phyloP scores from a whole-genome alignment of 1,140 invertebrate species.

The Mercenaria mercenaria region DNA sequence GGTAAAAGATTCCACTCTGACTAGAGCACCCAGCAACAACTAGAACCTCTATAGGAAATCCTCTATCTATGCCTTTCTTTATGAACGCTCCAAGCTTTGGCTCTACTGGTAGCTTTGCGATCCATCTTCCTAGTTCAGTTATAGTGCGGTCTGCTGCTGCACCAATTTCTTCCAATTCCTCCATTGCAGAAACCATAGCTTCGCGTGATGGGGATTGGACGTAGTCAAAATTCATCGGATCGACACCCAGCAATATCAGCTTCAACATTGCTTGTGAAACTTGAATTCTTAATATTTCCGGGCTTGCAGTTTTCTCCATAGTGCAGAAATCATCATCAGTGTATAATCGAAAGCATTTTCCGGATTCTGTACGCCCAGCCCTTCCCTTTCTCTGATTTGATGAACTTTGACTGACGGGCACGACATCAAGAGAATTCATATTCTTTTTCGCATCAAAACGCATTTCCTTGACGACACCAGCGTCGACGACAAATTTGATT shows the following conservation, averaged over 20 bases:
- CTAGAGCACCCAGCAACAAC: constrained; percentile 75
- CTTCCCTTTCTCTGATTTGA: constrained; percentile 83
- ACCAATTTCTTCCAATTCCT: constrained; percentile 74
- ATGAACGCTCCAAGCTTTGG: constrained; percentile 76
- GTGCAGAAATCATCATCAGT: constrained; percentile 72
- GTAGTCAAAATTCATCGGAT: constrained; percentile 80
- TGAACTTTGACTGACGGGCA: constrained; percentile 78
- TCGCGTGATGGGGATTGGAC: constrained; percentile 76
- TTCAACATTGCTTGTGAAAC: constrained; percentile 80
- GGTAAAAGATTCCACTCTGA: constrained; percentile 75
- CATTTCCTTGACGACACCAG: constrained; percentile 83
- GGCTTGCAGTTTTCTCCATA: constrained; percentile 72
- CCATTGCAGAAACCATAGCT: constrained; percentile 72
- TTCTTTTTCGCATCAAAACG: constrained; percentile 80
- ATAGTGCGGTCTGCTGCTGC: constrained; percentile 78
- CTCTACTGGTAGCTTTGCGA: constrained; percentile 81
- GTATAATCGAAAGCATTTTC: constrained; percentile 83
- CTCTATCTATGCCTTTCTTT: constrained; percentile 69
- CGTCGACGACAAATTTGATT: constrained; percentile 83
- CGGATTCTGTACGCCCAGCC: constrained; percentile 80
- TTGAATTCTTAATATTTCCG: constrained; percentile 82
- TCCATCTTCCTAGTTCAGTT: constrained; percentile 79
- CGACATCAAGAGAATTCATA: constrained; percentile 75
- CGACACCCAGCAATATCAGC: constrained; percentile 77
- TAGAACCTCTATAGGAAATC: constrained; percentile 88